A percentile compares a stretch with the other conserved stretches of the same genome.
These are phyloP conservation scores for Marmota flaviventris DNA, from an alignment of 2,113 vertebrate species.

Conservation along the genomic window DNA sequence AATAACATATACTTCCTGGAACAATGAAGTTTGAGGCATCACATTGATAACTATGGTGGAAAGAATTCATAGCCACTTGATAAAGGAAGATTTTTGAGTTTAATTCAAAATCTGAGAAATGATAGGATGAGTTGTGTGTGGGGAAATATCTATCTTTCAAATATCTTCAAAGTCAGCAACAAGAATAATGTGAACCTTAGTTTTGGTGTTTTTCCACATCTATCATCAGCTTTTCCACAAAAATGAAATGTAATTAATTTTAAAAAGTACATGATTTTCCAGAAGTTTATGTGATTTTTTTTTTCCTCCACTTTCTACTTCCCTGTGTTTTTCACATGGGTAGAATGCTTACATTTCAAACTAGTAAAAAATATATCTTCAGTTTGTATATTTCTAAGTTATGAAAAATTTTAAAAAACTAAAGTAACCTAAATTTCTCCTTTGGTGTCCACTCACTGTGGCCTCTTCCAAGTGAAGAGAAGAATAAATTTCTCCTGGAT, in stretches of 20 bases:
- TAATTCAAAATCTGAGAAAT: background rate
- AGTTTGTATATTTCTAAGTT: too few relatives aligned
- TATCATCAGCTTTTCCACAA: background rate
- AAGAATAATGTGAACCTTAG: background rate
- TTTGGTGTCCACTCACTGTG: too few relatives aligned
- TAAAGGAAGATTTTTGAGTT: background rate
- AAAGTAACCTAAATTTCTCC: too few relatives aligned
- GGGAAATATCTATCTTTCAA: background rate
- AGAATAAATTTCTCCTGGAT: conserved; percentile 57
- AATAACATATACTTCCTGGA: background rate
- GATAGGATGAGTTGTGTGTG: too few relatives aligned
- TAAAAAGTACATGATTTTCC: background rate
- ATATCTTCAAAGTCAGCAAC: background rate
- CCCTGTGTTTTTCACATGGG: background rate
- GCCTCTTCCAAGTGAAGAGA: conserved; percentile 44
- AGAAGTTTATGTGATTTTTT: background rate
- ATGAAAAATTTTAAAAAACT: too few relatives aligned
- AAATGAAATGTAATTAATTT: background rate
- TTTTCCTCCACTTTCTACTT: background rate
- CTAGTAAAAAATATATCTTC: too few relatives aligned
- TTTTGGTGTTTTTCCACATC: background rate
- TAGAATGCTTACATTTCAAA: too few relatives aligned
- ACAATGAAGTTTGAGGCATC: background rate
- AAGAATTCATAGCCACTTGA: background rate
- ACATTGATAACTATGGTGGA: too few relatives aligned